Conservation (phyloP, 1,140 invertebrate genomes). For the Pygmarrhopalites habei region DNA sequence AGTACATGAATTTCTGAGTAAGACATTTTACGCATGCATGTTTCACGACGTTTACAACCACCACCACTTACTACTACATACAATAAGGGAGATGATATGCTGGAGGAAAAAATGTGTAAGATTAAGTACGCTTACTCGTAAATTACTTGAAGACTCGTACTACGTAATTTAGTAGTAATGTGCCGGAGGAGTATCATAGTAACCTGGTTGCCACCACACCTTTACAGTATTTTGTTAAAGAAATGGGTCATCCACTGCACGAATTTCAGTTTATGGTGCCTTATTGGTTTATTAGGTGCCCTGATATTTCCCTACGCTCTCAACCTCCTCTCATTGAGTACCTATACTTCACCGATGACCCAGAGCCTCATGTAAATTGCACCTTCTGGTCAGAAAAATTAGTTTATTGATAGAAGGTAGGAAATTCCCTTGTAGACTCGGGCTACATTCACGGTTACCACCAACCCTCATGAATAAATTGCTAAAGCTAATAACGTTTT, state of each 20-base stretch:
- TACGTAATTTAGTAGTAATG: slow-evolving; percentile 6
- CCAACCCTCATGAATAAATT: slow-evolving; percentile 6
- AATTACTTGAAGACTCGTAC: neutral
- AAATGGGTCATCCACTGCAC: slow-evolving; percentile 6
- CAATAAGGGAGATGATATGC: too few species aligned
- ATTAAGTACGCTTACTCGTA: neutral
- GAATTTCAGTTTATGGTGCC: too few species aligned
- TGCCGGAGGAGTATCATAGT: slow-evolving; percentile 5
- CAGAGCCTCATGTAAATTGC: neutral
- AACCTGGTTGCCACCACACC: neutral
- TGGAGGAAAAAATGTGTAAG: too few species aligned
- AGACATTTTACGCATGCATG: too few species aligned
- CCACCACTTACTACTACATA: too few species aligned
- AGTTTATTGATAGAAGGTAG: neutral
- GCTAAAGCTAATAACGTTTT: slow-evolving; percentile 4
- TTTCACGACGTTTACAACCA: too few species aligned
- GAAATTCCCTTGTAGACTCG: neutral
- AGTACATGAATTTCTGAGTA: too few species aligned
- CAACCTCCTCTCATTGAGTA: too few species aligned
- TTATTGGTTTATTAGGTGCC: too few species aligned
- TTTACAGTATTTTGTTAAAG: neutral
- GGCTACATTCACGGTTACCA: neutral
- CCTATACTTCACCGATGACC: too few species aligned
- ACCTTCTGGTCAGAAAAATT: neutral
- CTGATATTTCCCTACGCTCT: too few species aligned